phyloP scores from a whole-genome alignment of 2,888 invertebrate species.

The Rhagophthalmus giganteus region DNA sequence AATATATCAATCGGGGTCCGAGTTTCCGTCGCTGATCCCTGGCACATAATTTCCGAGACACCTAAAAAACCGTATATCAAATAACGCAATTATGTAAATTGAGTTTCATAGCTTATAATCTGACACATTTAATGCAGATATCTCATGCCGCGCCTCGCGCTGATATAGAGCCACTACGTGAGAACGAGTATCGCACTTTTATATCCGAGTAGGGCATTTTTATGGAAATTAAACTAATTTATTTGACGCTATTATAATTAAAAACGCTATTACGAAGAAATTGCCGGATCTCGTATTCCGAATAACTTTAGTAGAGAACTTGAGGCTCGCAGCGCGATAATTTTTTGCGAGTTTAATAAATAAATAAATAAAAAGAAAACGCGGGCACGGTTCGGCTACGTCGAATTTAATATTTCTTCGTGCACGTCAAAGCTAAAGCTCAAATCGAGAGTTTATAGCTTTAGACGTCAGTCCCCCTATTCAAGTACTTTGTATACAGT shows the following conservation, averaged over 20 bases:
- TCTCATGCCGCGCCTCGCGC: slow-evolving; percentile 36
- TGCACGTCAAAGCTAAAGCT: slow-evolving; percentile 22
- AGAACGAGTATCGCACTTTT: slow-evolving; percentile 39
- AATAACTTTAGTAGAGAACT: slow-evolving; percentile 14
- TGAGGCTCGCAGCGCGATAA: slow-evolving; percentile 2
- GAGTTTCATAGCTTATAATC: slow-evolving; percentile 49
- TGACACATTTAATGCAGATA: slow-evolving; percentile 50
- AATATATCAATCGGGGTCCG: slow-evolving; percentile 32
- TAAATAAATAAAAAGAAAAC: neutral
- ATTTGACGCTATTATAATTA: slow-evolving; percentile 44
- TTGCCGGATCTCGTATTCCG: slow-evolving; percentile 11
- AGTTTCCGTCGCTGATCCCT: slow-evolving; percentile 15
- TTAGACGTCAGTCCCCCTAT: slow-evolving; percentile 29
- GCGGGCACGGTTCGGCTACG: slow-evolving; percentile 6
- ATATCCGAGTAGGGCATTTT: slow-evolving; percentile 40
- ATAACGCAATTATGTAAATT: slow-evolving; percentile 46
- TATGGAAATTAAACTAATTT: slow-evolving; percentile 47
- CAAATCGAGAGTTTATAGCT: slow-evolving; percentile 28
- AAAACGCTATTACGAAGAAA: slow-evolving; percentile 36
- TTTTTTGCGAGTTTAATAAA: neutral
- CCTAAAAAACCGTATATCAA: slow-evolving; percentile 37
- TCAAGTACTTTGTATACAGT: slow-evolving; percentile 25
- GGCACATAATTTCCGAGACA: slow-evolving; percentile 34
- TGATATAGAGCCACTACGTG: slow-evolving; percentile 44
- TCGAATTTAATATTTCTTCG: slow-evolving; percentile 27